A percentile compares a stretch with the other conserved stretches of the same genome.
Conservation (phyloP, 37 sponge, comb jelly and placozoan species). For the Trichoplax adhaerens region DNA sequence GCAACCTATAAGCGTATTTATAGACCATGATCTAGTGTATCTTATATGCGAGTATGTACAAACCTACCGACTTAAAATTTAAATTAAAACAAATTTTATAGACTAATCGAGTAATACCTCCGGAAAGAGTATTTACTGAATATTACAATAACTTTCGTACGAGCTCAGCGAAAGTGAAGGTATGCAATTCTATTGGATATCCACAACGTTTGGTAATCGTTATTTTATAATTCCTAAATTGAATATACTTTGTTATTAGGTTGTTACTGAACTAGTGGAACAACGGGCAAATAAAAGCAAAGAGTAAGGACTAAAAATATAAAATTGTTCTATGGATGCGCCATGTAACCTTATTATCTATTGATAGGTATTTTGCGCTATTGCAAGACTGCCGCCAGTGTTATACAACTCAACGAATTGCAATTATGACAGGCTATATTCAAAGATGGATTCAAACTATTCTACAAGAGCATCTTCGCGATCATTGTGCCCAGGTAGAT, state of each 20-base stretch:
- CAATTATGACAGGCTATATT: conserved; percentile 42
- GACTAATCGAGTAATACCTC: no score
- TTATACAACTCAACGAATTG: conserved; percentile 48
- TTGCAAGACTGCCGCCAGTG: conserved; percentile 83
- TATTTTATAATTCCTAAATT: no score
- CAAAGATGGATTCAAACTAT: conserved; percentile 28
- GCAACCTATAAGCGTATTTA: background rate
- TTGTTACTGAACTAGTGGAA: conserved; percentile 66
- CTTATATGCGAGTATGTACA: background rate
- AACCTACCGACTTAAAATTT: background rate
- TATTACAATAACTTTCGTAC: no score
- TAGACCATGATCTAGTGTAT: conserved; percentile 1
- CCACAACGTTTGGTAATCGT: no score
- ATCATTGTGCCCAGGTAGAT: conserved; percentile 46
- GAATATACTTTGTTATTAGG: conserved; percentile 14
- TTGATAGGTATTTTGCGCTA: conserved; percentile 42
- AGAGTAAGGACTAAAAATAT: conserved; percentile 29
- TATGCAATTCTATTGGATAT: no score
- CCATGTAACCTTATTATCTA: conserved; percentile 6
- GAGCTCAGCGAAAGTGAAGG: no score
- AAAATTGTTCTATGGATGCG: no score
- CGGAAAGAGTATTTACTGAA: no score
- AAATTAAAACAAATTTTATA: no score
- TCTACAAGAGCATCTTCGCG: conserved; percentile 28
- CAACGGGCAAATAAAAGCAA: conserved; percentile 26